Conservation (phyloP, 2,888 invertebrate genomes). For the Mythimna albipuncta region DNA sequence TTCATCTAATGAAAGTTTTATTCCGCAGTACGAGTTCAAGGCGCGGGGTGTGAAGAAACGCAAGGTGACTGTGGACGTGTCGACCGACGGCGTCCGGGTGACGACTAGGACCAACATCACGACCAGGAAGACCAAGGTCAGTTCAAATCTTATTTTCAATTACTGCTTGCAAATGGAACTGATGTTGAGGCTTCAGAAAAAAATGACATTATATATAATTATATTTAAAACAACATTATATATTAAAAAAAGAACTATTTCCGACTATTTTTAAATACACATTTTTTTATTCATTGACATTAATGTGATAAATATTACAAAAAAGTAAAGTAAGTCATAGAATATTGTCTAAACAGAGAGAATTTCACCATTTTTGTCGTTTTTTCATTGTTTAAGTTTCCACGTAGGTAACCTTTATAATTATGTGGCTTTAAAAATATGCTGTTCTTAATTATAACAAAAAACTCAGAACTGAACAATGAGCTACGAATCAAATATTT, state of each 20-base stretch:
- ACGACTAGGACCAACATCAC: slow-evolving; percentile 94
- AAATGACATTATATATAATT: no score
- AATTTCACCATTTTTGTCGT: no score
- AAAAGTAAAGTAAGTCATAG: no score
- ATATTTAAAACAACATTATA: no score
- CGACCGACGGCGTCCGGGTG: slow-evolving; percentile 98
- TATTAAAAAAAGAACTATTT: no score
- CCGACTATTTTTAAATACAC: no score
- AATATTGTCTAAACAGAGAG: no score
- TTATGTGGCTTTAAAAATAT: no score
- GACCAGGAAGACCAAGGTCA: slow-evolving; percentile 80
- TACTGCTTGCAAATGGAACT: background rate
- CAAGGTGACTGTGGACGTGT: slow-evolving; percentile 98
- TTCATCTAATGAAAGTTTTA: slow-evolving; percentile 26
- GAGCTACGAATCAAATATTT: background rate
- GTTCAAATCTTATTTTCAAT: slow-evolving; percentile 15
- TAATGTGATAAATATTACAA: no score
- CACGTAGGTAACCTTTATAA: no score
- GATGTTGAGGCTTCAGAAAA: background rate
- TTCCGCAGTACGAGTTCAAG: slow-evolving; percentile 98
- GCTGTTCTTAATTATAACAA: background rate
- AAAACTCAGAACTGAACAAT: slow-evolving; percentile 1
- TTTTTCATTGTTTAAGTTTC: no score
- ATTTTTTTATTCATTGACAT: no score
- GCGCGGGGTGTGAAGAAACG: slow-evolving; percentile 99